Conservation (phyloP, 2,113 vertebrate species). For the Marmota flaviventris region DNA sequence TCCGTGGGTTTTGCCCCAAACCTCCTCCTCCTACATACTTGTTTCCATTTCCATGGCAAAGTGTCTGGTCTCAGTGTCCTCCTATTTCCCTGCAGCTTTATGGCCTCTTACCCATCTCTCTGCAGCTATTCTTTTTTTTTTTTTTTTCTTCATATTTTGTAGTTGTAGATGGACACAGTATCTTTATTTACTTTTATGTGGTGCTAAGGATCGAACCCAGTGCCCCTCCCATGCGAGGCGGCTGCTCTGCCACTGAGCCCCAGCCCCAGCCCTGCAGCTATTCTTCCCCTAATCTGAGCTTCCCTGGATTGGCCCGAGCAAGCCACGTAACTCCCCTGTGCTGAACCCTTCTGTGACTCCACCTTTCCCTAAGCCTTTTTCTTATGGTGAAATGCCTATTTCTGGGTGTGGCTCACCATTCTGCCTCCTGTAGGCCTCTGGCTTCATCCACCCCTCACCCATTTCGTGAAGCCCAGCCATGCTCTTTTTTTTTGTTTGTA, state of each 20-base stretch:
- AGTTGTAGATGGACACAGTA: no score
- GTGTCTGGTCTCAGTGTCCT: accelerated
- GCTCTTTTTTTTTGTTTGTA: no score
- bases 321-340: not conserved
- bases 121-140: not conserved
- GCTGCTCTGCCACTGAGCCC: no score
- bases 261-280: not conserved
- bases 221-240: no score
- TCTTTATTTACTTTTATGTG: no score
- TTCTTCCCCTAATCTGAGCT: not conserved
- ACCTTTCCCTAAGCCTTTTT: not conserved
- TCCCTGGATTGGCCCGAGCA: no score
- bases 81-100: accelerated
- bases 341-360: not conserved
- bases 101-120: no score
- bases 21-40: accelerated
- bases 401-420: not conserved
- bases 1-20: not conserved
- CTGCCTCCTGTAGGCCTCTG: not conserved
- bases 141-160: no score
- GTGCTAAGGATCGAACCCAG: no score
- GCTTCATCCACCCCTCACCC: not conserved
- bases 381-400: not conserved
- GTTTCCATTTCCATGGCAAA: accelerated
- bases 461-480: not conserved